Base-by-base conservation (phyloP, 2,113 vertebrate genomes). In the Rhea americana region DNA sequence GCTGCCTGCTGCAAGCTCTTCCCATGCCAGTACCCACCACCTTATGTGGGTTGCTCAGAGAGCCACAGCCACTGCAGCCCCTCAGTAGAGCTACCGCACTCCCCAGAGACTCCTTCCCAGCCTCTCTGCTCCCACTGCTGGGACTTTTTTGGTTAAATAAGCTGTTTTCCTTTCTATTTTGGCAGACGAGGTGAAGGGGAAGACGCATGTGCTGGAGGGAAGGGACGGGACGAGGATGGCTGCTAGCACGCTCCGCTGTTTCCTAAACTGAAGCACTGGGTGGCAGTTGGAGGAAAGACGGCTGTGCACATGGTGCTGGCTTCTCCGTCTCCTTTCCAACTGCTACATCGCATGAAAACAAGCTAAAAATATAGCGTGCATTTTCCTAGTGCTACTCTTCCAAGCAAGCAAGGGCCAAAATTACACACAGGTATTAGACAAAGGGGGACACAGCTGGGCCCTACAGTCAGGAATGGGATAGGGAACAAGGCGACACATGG, bases 191-290 rank as follows among this genome's bases (percentile, higher is more conserved):
- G 19, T 30, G 63, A 68, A 72, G 28, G 35, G 2, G 3, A 78
- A 66, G 5, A 37, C 24, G 26, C 59, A 37, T 30, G 2, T 5
- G 61, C 13, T n/a, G 30, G 16, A 73, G 6, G 5, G 5, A 8
- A 20, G 12, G 3, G 32, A 43, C 18, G 76, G 28, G 37, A 58
- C 9, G 13, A 17, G 21, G 41, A 77, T 0, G 0, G 51, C 35
- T 47, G 70, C 82, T 39, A 30, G 37, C 28, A 79, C 45, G 32
- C 50, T 81, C 35, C 30, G 8, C 59, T 53, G n/a, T 6, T 39
- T 78, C 68, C 68, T 85, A 21, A 32, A 47, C 16, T 5, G 5
- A 47, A 88, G 16, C 12, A 0, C 1, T 55, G 67, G 12, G 37
- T 28, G 67, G 28, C 77, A 90, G 81, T 82, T 91, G 87, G 66